Evolutionary conservation across 2,888 invertebrate species (phyloP).

Genomic region (Agrilus biguttatus): DNA sequence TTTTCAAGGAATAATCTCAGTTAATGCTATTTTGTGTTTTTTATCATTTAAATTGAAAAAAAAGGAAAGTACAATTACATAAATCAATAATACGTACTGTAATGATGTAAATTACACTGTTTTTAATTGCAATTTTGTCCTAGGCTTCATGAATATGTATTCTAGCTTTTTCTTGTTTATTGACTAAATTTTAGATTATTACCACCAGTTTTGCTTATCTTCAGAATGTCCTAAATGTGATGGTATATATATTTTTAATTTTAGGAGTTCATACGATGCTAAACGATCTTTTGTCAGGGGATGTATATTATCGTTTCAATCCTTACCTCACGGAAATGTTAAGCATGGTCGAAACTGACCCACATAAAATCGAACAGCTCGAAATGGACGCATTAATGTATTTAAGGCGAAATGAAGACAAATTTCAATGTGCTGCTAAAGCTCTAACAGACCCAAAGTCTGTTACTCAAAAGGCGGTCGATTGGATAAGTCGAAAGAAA

Average conservation of each 20-base stretch:
- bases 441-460: constrained; percentile 30
- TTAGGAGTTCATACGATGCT: constrained; percentile 64
- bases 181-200: too few species aligned
- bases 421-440: constrained; percentile 48
- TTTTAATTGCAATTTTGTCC: too few species aligned
- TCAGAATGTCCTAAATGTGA: too few species aligned
- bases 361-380: constrained; percentile 54
- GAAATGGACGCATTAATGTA: constrained; percentile 67
- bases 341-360: constrained; percentile 65
- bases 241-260: constrained; percentile 8
- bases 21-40: too few species aligned
- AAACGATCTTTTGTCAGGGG: constrained; percentile 57
- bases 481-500: constrained; percentile 32
- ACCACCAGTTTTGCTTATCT: background rate
- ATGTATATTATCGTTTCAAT: constrained; percentile 73
- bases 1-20: too few species aligned
- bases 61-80: too few species aligned
- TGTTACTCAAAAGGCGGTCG: constrained; percentile 28
- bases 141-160: too few species aligned
- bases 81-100: too few species aligned
- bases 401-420: constrained; percentile 63
- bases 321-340: constrained; percentile 72
- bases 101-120: too few species aligned
- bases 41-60: too few species aligned
- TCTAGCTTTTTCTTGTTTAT: too few species aligned